Evolutionary conservation across 2,888 invertebrate genomes (phyloP), one percentile per base, ranked within the genome.

Genomic region (Argyresthia goedartella): DNA sequence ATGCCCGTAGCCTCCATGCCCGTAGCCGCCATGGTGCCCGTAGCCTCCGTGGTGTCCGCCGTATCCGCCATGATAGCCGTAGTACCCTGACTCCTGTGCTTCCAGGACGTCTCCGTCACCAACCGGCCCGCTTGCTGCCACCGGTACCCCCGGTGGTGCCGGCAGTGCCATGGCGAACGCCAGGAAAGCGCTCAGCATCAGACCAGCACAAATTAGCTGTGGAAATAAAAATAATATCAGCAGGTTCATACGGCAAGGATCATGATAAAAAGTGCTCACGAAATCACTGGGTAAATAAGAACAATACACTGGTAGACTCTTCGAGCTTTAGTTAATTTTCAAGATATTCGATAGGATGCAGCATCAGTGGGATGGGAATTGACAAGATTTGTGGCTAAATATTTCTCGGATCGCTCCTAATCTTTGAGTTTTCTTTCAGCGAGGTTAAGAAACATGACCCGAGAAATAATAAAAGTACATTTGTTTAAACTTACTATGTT

Each of bases 401-500:
- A 25, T 25, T 25, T 25, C 2, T 25, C 6, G n/a, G 25, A 25
- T 25, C 25, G 25, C 25, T 6, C 25, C 25, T 25, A 25, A 25
- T 25, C 25, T 6, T 25, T 25, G 25, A 25, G 25, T 25, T 25
- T 25, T 25, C 25, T 25, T 25, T 25, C 25, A 25, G 25, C 25
- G 25, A 25, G 25, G 25, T 25, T 25, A 25, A 4, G 3, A 25
- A 25, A 25, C n/a, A 25, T 25, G 25, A 25, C 25, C 25, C 25
- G 6, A 2, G 25, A n/a, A n/a, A 25, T 25, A 25, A 25, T 25
- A 25, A 25, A 25, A 25, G n/a, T 25, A 25, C 6, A 25, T 25
- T 25, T 39, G 39, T 25, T 25, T 11, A 10, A 42, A 78, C 81
- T 80, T 58, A 82, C 81, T 56, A 73, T 75, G 67, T 79, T 80